These are phyloP conservation scores for Bothrops jararaca DNA, from an alignment of 2,113 vertebrate species.

Conservation along the genomic window DNA sequence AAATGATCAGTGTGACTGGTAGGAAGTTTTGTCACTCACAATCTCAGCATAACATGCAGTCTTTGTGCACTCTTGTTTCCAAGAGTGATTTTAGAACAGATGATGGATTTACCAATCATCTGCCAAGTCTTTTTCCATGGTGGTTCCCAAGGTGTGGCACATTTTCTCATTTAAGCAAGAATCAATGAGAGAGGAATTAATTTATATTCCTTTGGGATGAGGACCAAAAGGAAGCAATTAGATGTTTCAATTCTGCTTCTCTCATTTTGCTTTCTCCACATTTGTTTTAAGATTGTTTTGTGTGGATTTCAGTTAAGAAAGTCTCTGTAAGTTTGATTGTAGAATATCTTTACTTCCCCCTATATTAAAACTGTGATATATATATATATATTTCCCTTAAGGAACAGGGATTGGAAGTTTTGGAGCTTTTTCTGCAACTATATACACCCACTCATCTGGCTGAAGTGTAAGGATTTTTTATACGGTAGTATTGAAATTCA, in stretches of 20 bases:
- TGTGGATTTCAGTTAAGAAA: background rate
- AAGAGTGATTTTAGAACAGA: background rate
- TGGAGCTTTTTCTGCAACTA: background rate
- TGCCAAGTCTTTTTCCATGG: background rate
- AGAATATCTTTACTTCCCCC: background rate
- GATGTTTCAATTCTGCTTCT: background rate
- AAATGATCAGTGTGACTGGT: fast-evolving
- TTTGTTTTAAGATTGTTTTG: background rate
- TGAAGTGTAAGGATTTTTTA: background rate
- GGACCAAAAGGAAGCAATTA: background rate
- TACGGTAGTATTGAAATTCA: background rate
- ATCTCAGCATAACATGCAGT: background rate
- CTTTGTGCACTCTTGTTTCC: background rate
- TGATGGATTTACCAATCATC: too few species aligned
- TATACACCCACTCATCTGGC: background rate
- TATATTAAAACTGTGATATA: background rate
- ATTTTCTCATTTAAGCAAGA: background rate
- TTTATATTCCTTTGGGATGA: background rate
- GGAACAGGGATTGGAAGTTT: background rate
- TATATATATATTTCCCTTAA: background rate
- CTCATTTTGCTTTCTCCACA: background rate
- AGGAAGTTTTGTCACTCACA: background rate
- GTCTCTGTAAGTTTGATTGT: background rate
- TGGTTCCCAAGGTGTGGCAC: background rate
- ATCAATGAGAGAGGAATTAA: background rate